These are phyloP conservation scores for Hucho hucho DNA, from an alignment of 2,113 vertebrate species.

Conservation along the genomic window DNA sequence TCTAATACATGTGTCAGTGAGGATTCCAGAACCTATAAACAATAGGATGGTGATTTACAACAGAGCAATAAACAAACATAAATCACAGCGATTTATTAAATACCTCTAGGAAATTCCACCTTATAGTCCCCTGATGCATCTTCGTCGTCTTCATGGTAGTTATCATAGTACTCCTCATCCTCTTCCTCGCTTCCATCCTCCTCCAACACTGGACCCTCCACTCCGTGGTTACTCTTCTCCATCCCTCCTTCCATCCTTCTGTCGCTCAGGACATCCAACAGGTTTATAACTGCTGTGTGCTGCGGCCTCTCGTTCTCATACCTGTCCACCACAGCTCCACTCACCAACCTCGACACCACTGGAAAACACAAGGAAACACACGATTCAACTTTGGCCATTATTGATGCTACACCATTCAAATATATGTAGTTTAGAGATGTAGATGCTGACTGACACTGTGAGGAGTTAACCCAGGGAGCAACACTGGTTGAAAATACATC, in stretches of 20 bases:
- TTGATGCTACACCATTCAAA: not conserved
- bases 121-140: slow-evolving; percentile 68
- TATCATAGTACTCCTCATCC: slow-evolving; percentile 59
- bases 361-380: slow-evolving; percentile 11
- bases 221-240: not conserved
- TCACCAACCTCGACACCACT: slow-evolving; percentile 61
- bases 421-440: not conserved
- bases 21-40: no score
- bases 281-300: slow-evolving; percentile 67
- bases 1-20: no score
- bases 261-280: slow-evolving; percentile 58
- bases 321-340: slow-evolving; percentile 69
- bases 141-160: slow-evolving; percentile 60
- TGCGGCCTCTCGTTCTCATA: slow-evolving; percentile 61
- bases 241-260: slow-evolving; percentile 40
- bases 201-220: slow-evolving; percentile 26
- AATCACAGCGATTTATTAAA: not conserved
- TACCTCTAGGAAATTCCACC: slow-evolving; percentile 63
- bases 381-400: not conserved
- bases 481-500: not conserved
- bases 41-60: no score
- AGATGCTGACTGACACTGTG: not conserved
- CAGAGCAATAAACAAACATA: not conserved
- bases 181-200: slow-evolving; percentile 29
- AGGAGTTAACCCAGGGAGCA: not conserved